These are phyloP conservation scores for Brienomyrus brachyistius DNA, from an alignment of 2,113 vertebrate species.

Conservation along the genomic window DNA sequence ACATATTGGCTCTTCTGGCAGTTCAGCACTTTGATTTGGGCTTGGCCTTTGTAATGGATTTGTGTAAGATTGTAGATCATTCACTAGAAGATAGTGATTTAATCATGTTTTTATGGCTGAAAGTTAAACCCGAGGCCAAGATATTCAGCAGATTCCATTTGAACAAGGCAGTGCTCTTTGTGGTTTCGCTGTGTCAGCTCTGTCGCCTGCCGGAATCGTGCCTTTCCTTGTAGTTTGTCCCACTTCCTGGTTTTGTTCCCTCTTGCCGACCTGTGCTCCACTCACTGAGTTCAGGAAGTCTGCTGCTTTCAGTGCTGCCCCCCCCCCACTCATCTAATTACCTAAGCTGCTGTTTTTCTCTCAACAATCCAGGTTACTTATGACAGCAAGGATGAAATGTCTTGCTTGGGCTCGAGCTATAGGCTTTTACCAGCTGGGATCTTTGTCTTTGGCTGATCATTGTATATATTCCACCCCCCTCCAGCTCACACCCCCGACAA, in stretches of 20 bases:
- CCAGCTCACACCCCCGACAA: conserved; percentile 97
- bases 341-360: not conserved
- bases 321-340: not conserved
- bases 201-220: not conserved
- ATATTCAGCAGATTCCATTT: not conserved
- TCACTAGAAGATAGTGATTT: not conserved
- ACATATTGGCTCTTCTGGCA: not conserved
- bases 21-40: not conserved
- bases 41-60: not conserved
- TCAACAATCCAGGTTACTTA: not conserved
- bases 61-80: not conserved
- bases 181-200: not conserved
- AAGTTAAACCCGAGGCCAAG: not conserved
- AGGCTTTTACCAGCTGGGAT: not conserved
- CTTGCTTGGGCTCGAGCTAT: not conserved
- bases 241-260: not conserved
- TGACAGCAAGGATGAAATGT: not conserved
- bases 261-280: not conserved
- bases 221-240: not conserved
- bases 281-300: not conserved
- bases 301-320: not conserved
- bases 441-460: not conserved
- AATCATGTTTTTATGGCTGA: not conserved
- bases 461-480: conserved; percentile 9
- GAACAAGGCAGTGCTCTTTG: not conserved